Evolutionary conservation across 2,888 invertebrate genomes (phyloP), one percentile per base, ranked within the genome.

Genomic region (Andrena bucephala): DNA sequence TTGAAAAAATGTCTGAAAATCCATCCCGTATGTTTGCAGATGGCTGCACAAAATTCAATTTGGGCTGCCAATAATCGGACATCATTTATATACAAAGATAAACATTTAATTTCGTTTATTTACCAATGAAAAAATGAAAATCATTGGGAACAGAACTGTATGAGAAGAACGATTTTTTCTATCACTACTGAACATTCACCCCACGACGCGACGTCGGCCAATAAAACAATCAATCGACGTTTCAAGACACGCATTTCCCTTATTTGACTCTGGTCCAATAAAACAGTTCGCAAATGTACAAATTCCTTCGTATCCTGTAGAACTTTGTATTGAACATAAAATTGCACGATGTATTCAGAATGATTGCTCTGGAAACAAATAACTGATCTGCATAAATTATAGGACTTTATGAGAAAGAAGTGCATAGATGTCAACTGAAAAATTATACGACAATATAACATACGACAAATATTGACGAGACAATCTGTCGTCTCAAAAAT

Each of bases 221-320:
- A 54, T 24, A 24, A 62, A 50, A 63, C 27, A 29, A 24, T 63
- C 24, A 70, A 63, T 31, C 62, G 33, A 60, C 50, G 68, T 50
- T 60, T n/a, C 10, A 50, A n/a, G 36, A 48, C 24, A 8, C 10
- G 13, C 10, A 24, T 4, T 31, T 24, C 16, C 60, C 27, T 13
- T 31, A 33, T 33, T n/a, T 16, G 7, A 60, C 1, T 42, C 16
- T 42, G 5, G 42, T 2, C 13, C 16, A 42, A 42, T 42, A 42
- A 42, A 42, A 16, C 13, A 13, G 0, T 42, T 42, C 13, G 42
- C 42, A 16, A 16, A 42, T 42, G 16, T 42, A 42, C 42, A 42
- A 16, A 42, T 42, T 42, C 42, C 42, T 42, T 42, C 13, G 42
- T 13, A 42, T 42, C 13, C 42, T 13, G 13, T 13, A 13, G 42